Percentiles rank a stretch among this genome's conserved stretches.
Conservation (phyloP, 92 coral and sea anemone species). For the Actinostola sp. region DNA sequence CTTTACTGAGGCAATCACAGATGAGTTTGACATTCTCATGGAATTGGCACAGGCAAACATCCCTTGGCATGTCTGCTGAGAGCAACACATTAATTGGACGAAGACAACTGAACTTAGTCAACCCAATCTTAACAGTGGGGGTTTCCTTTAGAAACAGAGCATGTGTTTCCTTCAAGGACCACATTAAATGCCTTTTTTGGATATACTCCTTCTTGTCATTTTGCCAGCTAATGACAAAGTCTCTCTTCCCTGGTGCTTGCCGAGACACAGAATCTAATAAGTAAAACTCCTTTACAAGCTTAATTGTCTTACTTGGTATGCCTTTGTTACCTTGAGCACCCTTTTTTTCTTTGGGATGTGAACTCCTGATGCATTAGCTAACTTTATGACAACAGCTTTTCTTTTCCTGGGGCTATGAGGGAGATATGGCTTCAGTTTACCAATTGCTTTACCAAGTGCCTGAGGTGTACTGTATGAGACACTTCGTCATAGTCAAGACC, state of each 20-base stretch:
- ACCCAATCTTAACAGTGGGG: slow-evolving; percentile 36
- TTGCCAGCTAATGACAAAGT: slow-evolving; percentile 44
- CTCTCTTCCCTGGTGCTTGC: slow-evolving; percentile 59
- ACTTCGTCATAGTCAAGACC: slow-evolving; percentile 1
- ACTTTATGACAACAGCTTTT: slow-evolving; percentile 26
- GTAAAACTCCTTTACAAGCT: slow-evolving; percentile 24
- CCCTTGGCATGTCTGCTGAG: slow-evolving; percentile 44
- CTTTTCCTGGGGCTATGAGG: slow-evolving; percentile 37
- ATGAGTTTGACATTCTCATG: slow-evolving; percentile 53
- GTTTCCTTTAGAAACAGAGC: slow-evolving; percentile 51
- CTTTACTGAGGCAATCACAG: slow-evolving; percentile 54
- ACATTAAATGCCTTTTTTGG: slow-evolving; percentile 46
- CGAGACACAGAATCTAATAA: slow-evolving; percentile 40
- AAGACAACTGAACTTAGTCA: slow-evolving; percentile 52
- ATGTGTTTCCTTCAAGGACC: slow-evolving; percentile 43
- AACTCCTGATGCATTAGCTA: slow-evolving; percentile 11
- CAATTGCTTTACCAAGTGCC: slow-evolving; percentile 31
- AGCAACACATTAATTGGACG: slow-evolving; percentile 60
- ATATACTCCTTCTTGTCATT: slow-evolving; percentile 42
- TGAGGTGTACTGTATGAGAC: slow-evolving; percentile 18
- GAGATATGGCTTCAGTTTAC: slow-evolving; percentile 21
- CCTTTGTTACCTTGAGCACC: background rate
- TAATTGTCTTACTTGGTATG: background rate
- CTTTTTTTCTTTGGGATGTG: background rate
- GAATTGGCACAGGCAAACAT: slow-evolving; percentile 66